Evolutionary conservation across 2,113 vertebrate species (phyloP).

Genomic region (Vulpes lagopus): DNA sequence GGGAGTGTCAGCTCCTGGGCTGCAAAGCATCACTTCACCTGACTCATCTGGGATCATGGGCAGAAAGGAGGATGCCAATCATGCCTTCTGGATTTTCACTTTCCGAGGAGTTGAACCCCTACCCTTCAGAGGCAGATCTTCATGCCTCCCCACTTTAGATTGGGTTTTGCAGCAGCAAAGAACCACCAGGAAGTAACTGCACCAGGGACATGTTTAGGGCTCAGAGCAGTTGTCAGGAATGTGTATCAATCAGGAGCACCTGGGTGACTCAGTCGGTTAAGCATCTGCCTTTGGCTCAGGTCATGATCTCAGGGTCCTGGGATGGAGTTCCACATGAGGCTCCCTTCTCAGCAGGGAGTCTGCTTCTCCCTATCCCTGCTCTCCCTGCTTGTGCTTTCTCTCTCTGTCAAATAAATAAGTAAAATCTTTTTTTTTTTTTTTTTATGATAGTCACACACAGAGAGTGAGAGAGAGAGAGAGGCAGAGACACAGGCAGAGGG

Average conservation of each 20-base stretch:
- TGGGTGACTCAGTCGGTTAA: too few relatives aligned
- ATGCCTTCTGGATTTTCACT: neutral
- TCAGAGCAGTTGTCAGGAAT: neutral
- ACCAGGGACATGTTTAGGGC: accelerated
- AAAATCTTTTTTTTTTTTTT: too few relatives aligned
- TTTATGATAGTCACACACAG: too few relatives aligned
- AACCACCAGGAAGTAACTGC: neutral
- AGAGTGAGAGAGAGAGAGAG: too few relatives aligned
- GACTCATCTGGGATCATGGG: neutral
- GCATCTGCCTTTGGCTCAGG: too few relatives aligned
- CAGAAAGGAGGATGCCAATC: neutral
- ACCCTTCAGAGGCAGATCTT: neutral
- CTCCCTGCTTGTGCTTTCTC: too few relatives aligned
- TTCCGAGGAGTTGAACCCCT: neutral
- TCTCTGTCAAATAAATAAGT: too few relatives aligned
- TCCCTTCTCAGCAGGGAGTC: too few relatives aligned
- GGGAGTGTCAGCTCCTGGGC: neutral
- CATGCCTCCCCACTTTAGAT: neutral
- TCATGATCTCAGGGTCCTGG: too few relatives aligned
- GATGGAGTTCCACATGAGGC: too few relatives aligned
- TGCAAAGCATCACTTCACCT: neutral
- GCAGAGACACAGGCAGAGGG: too few relatives aligned
- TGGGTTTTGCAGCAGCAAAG: neutral
- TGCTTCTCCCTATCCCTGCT: too few relatives aligned
- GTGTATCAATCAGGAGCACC: neutral